Evolutionary conservation across 2,797 vertebrate species (phyloP), one percentile per base, ranked within the genome.

Genomic region (Enteromius paludinosus): DNA sequence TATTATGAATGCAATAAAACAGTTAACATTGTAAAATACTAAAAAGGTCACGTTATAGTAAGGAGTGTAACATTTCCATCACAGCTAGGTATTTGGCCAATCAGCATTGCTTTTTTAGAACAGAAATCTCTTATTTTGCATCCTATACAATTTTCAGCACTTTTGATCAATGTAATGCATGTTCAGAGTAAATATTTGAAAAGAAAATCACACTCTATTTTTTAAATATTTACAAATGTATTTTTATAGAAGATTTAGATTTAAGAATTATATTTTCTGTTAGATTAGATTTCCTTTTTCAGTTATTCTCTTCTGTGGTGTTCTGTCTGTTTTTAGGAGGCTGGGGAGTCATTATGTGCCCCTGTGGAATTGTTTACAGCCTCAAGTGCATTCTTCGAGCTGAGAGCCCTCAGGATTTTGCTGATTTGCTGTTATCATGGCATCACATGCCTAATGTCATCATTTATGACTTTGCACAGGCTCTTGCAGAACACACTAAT

Each of bases 261-360:
- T n/a, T n/a, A n/a, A n/a, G n/a, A n/a, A n/a, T n/a, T n/a, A n/a
- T n/a, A n/a, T n/a, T n/a, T n/a, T n/a, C 35, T 38, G 1, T 38
- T 38, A 7, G 35, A 38, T 38, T 38, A 38, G 6, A 38, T 38
- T 41, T 66, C 3, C 15, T 45, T 17, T 45, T 70, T 70, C 23
- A 17, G 43, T 25, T 47, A 23, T 30, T 10, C 30, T 56, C 1
- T 56, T 33, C 10, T 72, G 3, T 69, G 35, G 11, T 75, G 25
- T 75, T 2, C n/a, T 61, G 25, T 47, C 35, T 5, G 15, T 61
- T 25, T 15, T 62, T 28, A 77, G 74, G 74, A 62, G 25, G 41
- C 74, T 77, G 74, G 56, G 74, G 59, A 45, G 15, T 77, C 35
- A 77, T 77, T 28, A 77, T 77, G 74, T 77, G 74, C 59, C 74